Evolutionary conservation across 2,888 invertebrate species (phyloP).

Genomic region (Caradrina clavipalpis): DNA sequence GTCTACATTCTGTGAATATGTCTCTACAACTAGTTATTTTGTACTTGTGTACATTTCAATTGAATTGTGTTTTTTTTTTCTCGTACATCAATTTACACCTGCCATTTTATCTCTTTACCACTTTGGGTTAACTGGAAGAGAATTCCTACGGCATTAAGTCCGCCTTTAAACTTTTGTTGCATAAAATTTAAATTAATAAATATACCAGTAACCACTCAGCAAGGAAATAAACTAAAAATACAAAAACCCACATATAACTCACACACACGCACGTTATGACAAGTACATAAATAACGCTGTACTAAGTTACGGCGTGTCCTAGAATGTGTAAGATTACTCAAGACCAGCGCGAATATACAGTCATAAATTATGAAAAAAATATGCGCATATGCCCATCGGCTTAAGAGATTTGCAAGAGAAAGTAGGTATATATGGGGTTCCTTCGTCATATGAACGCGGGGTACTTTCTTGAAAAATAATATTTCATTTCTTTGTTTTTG

Average conservation of each 20-base stretch:
- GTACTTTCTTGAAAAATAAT: constrained; percentile 43
- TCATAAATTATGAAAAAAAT: constrained; percentile 72
- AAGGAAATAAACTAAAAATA: constrained; percentile 53
- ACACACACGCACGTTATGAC: constrained; percentile 56
- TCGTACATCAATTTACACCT: no score
- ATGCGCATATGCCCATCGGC: constrained; percentile 64
- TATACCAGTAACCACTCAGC: constrained; percentile 21
- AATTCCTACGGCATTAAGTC: no score
- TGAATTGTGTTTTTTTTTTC: no score
- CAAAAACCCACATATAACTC: constrained; percentile 49
- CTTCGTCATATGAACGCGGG: constrained; percentile 39
- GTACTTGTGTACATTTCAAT: no score
- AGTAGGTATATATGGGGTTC: constrained; percentile 54
- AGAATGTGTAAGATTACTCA: constrained; percentile 66
- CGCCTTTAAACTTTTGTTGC: no score
- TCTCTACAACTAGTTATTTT: no score
- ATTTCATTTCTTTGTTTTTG: constrained; percentile 34
- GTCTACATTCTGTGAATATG: no score
- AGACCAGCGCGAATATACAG: constrained; percentile 60
- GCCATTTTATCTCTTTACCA: no score
- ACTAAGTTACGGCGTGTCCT: constrained; percentile 58
- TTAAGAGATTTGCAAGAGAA: constrained; percentile 69
- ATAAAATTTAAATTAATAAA: no score
- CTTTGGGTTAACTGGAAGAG: no score
- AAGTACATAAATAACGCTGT: constrained; percentile 61